Evolutionary conservation across 2,888 invertebrate genomes (phyloP).

Genomic region (Syritta pipiens): DNA sequence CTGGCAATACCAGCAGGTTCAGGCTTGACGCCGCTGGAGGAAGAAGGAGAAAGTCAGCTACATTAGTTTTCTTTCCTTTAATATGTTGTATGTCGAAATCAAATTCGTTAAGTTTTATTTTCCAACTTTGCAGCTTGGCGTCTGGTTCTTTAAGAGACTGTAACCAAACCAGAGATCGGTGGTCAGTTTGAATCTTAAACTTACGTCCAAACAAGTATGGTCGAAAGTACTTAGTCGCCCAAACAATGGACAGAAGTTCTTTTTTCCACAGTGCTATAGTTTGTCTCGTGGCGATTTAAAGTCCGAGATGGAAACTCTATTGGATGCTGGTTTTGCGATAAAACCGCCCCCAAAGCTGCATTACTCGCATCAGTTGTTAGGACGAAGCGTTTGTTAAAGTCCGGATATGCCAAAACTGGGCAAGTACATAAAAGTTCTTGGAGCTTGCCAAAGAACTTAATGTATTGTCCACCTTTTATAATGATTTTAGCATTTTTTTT

Average conservation of each 20-base stretch:
- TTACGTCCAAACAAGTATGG: not conserved
- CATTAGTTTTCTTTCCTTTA: too few relatives aligned
- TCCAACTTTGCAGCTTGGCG: too few relatives aligned
- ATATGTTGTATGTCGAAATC: too few relatives aligned
- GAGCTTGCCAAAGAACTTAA: slow-evolving; percentile 35
- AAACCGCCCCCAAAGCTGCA: not conserved
- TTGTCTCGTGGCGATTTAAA: not conserved
- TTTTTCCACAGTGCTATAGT: not conserved
- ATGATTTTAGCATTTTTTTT: slow-evolving; percentile 35
- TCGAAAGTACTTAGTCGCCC: not conserved
- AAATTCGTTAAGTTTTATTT: too few relatives aligned
- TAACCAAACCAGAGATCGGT: not conserved
- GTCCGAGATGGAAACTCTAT: not conserved
- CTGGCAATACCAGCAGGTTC: too few relatives aligned
- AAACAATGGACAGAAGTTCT: not conserved
- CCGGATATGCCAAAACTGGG: slow-evolving; percentile 39
- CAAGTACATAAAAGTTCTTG: slow-evolving; percentile 39
- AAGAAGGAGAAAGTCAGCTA: too few relatives aligned
- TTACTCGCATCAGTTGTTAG: not conserved
- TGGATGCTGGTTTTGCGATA: not conserved
- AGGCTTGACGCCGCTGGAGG: too few relatives aligned
- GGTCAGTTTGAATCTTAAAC: not conserved
- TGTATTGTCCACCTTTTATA: slow-evolving; percentile 16
- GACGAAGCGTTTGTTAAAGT: slow-evolving; percentile 35
- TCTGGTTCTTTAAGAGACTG: not conserved